Evolutionary conservation across 1,140 invertebrate species (phyloP), one percentile per base, ranked within the genome.

Genomic region (Zaprionus davidi): DNA sequence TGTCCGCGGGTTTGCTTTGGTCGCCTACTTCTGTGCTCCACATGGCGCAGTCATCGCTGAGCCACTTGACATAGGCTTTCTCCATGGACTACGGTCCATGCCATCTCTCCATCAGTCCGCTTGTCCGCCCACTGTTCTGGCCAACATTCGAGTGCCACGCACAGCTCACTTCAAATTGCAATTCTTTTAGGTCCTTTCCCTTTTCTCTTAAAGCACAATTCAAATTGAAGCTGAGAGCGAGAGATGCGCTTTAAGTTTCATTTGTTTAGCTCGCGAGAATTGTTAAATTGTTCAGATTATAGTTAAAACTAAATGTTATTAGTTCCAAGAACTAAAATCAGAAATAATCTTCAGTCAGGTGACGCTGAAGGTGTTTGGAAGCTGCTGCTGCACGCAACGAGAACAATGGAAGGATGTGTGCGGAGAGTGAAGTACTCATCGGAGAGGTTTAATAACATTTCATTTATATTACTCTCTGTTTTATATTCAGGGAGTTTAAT

Each of bases 121-220:
- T 9, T 44, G 9, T 51, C 6, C 46, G 36, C 31, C 41, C 51
- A 17, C 58, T 51, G 58, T 15, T 38, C 24, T 74, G 49, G 57
- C 76, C 71, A 73, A 74, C 81, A 82, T 76, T 79, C 80, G 67
- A 70, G 76, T 56, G 56, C 46, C 36, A 5, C 34, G 31, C 59
- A 56, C 24, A 13, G 73, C 70, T 65, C 68, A 56, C 60, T 80
- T 77, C 73, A 71, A 84, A 83, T 76, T 72, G 80, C 64, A 72
- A 57, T 78, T 78, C 17, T 65, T 51, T 38, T 11, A 34, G 11
- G 31, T 34, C 31, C 1, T 41, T 24, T 65, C 51, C 15, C 36
- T 49, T 57, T 1, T 44, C 17, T 56, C 22, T 46, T 68, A 68
- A 68, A 73, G 63, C 31, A 59, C 20, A 72, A 58, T 7, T n/a